A percentile compares a stretch with the other conserved stretches of the same genome.
phyloP scores from a whole-genome alignment of 2,113 vertebrate genomes.

The Gracilinanus agilis region DNA sequence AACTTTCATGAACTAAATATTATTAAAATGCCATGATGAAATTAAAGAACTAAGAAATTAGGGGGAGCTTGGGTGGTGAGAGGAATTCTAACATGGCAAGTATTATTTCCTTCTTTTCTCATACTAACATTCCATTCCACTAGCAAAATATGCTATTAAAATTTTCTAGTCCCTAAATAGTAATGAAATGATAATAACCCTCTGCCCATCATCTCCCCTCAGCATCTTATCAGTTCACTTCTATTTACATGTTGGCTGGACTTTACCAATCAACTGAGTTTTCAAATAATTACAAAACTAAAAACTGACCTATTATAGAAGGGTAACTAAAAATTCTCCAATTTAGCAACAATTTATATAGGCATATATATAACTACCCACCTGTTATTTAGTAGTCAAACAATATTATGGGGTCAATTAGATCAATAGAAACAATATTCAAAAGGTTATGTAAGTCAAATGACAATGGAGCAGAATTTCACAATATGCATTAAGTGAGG shows the following conservation, averaged over 20 bases:
- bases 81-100: conserved; percentile 16
- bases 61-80: not conserved
- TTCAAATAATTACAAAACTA: not conserved
- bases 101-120: not conserved
- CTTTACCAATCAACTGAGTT: not conserved
- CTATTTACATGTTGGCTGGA: not conserved
- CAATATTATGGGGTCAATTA: not conserved
- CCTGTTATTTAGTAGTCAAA: not conserved
- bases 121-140: conserved; percentile 13
- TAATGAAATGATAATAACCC: too few species aligned
- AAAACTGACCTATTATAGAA: not conserved
- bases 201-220: not conserved
- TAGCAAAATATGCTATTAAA: conserved; percentile 31
- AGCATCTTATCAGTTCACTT: not conserved
- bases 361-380: not conserved
- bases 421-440: not conserved
- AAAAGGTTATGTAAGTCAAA: not conserved
- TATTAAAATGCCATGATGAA: conserved; percentile 12
- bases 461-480: not conserved
- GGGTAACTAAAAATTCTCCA: not conserved
- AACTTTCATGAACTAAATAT: conserved; percentile 42
- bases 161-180: conserved; percentile 51
- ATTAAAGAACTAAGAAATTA: conserved; percentile 54
- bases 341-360: not conserved
- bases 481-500: not conserved